phyloP scores from a whole-genome alignment of 2,888 invertebrate species.

The Teleiodes luculella region DNA sequence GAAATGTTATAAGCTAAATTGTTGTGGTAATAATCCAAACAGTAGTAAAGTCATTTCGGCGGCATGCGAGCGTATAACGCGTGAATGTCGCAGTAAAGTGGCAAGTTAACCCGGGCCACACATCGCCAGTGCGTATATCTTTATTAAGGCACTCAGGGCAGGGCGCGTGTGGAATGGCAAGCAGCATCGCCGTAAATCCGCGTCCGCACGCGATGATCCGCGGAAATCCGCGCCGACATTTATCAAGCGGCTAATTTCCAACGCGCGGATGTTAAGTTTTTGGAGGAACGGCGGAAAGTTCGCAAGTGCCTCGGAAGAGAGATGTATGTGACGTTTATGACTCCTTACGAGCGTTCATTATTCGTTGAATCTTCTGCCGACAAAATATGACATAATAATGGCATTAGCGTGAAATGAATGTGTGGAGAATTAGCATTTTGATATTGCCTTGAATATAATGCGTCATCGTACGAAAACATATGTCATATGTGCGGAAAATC shows the following conservation, averaged over 20 bases:
- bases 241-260: constrained; percentile 18
- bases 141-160: constrained; percentile 14
- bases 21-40: no score
- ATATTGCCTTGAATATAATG: not conserved
- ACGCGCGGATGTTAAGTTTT: constrained; percentile 6
- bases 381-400: constrained; percentile 7
- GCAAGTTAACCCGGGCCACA: not conserved
- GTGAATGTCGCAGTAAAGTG: constrained; percentile 3
- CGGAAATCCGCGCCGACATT: constrained; percentile 11
- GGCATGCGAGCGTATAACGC: constrained; percentile 14
- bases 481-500: no score
- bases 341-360: constrained; percentile 8
- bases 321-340: constrained; percentile 13
- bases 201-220: constrained; percentile 11
- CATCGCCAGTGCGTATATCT: constrained; percentile 16
- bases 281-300: not conserved
- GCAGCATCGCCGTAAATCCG: not conserved
- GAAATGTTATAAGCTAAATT: no score
- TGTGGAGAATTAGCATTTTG: not conserved
- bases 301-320: not conserved
- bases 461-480: not conserved
- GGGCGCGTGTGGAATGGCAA: constrained; percentile 10
- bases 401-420: constrained; percentile 1
- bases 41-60: constrained; percentile 2
- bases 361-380: constrained; percentile 1